phyloP scores from a whole-genome alignment of 2,113 vertebrate genomes.

The Piprites chloris region DNA sequence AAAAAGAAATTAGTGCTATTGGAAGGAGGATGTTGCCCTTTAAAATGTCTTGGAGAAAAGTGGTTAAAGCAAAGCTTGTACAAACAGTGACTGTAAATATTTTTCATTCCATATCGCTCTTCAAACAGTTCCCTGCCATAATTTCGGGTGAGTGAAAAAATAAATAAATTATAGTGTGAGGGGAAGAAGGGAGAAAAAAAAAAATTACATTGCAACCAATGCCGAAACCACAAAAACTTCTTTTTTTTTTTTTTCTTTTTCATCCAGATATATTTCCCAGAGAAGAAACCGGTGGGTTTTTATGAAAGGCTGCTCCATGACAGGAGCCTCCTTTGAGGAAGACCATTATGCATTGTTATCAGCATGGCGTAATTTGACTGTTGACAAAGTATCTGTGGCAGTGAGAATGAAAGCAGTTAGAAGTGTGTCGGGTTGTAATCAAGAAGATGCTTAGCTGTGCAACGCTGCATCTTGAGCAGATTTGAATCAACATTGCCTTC shows the following conservation, averaged over 20 bases:
- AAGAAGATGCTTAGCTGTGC: slow-evolving; percentile 88
- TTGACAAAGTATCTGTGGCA: slow-evolving; percentile 84
- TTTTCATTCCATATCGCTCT: slow-evolving; percentile 34
- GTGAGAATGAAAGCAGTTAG: slow-evolving; percentile 81
- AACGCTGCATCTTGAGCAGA: slow-evolving; percentile 82
- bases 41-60: slow-evolving; percentile 66
- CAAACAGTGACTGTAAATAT: slow-evolving; percentile 61
- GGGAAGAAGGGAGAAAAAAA: not conserved
- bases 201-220: not conserved
- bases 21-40: slow-evolving; percentile 63
- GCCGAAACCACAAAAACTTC: slow-evolving; percentile 39
- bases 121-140: not conserved
- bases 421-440: slow-evolving; percentile 83
- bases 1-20: not conserved
- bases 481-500: slow-evolving; percentile 84
- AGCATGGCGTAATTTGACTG: slow-evolving; percentile 81
- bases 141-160: slow-evolving; percentile 40
- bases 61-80: slow-evolving; percentile 61
- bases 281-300: slow-evolving; percentile 61
- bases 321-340: slow-evolving; percentile 72
- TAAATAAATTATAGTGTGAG: not conserved
- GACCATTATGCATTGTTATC: slow-evolving; percentile 81
- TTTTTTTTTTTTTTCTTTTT: slow-evolving; percentile 48
- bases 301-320: slow-evolving; percentile 71
- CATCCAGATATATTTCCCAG: slow-evolving; percentile 43